phyloP scores from a whole-genome alignment of 92 coral and sea anemone genomes.

The Heteractis magnifica region DNA sequence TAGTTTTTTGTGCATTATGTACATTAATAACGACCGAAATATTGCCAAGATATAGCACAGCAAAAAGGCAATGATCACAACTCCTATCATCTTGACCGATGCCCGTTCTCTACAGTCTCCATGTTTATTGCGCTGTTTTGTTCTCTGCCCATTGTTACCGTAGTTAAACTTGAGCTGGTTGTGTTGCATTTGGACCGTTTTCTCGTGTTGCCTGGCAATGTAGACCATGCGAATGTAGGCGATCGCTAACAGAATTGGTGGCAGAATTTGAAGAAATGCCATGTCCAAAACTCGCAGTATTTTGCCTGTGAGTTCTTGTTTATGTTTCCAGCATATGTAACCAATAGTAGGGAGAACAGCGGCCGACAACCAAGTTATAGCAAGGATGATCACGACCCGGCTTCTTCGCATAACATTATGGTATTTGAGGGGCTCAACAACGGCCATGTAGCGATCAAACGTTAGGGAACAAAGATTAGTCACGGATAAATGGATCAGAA shows the following conservation, averaged over 20 bases:
- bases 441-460: conserved; percentile 73
- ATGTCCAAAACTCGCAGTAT: conserved; percentile 18
- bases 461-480: conserved; percentile 62
- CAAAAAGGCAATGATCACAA: conserved; percentile 26
- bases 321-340: background rate
- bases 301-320: background rate
- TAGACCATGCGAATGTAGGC: conserved; percentile 39
- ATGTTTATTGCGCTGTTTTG: background rate
- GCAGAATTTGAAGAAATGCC: conserved; percentile 29
- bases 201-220: conserved; percentile 38
- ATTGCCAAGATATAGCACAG: conserved; percentile 34
- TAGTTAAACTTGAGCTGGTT: conserved; percentile 49
- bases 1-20: conserved; percentile 11
- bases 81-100: conserved; percentile 27
- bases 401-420: background rate
- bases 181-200: conserved; percentile 39
- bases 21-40: conserved; percentile 14
- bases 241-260: conserved; percentile 33
- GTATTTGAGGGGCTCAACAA: conserved; percentile 53
- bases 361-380: conserved; percentile 16
- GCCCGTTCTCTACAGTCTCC: conserved; percentile 37
- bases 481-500: conserved; percentile 56
- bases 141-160: conserved; percentile 4
- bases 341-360: conserved; percentile 16
- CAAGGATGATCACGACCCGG: conserved; percentile 12